Conservation (phyloP, 2,113 vertebrate genomes). For the Conger conger region DNA sequence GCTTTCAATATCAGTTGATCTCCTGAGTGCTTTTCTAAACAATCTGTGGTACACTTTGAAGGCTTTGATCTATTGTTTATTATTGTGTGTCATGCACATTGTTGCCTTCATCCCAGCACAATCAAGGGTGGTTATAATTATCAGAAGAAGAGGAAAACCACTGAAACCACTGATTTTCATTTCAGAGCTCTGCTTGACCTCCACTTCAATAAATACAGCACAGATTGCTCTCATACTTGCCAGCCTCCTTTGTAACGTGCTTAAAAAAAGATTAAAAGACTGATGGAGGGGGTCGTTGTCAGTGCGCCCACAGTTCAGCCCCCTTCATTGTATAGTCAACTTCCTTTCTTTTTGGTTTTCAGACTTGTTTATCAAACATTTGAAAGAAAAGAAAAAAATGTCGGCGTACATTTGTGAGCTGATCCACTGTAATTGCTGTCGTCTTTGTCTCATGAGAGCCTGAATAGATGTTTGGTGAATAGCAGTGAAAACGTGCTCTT, state of each 20-base stretch:
- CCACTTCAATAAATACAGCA: conserved; percentile 36
- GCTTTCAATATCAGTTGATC: neutral
- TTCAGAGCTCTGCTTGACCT: conserved; percentile 34
- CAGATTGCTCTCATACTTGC: conserved; percentile 19
- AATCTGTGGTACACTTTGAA: conserved; percentile 34
- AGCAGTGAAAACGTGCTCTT: conserved; percentile 11
- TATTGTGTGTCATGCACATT: conserved; percentile 33
- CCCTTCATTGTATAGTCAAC: conserved; percentile 22
- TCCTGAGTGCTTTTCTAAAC: neutral
- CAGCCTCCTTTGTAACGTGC: neutral
- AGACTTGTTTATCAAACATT: conserved; percentile 23
- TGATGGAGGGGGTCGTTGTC: neutral
- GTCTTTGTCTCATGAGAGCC: neutral
- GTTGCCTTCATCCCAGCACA: conserved; percentile 33
- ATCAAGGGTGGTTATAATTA: conserved; percentile 43
- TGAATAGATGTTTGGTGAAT: conserved; percentile 24
- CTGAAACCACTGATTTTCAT: conserved; percentile 45
- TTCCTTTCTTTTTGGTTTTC: neutral
- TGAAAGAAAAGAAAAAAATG: conserved; percentile 8
- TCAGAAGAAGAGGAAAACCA: conserved; percentile 36
- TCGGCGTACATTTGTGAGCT: conserved; percentile 18
- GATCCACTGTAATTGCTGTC: conserved; percentile 11
- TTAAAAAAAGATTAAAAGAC: neutral
- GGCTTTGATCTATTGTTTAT: conserved; percentile 43
- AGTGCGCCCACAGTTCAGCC: conserved; percentile 27